These are phyloP conservation scores for Tetrax tetrax DNA, from an alignment of 2,113 vertebrate species.

Conservation along the genomic window DNA sequence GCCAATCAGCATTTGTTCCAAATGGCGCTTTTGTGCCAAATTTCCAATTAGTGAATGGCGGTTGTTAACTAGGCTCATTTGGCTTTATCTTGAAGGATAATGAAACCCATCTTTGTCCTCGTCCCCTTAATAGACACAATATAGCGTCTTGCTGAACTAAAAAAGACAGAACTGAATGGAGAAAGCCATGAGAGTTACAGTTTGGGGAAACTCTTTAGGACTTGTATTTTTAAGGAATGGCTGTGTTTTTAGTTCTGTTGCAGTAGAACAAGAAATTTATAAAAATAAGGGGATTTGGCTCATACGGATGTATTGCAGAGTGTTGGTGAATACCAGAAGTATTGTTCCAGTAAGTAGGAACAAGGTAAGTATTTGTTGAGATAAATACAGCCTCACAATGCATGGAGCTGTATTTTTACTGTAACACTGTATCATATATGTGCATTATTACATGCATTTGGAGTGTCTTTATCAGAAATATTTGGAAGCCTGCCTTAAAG, in stretches of 20 bases:
- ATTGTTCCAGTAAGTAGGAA: neutral
- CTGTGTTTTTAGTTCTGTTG: neutral
- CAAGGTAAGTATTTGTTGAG: neutral
- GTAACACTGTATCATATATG: accelerated
- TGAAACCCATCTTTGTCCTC: slow-evolving; percentile 50
- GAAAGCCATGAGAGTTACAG: neutral
- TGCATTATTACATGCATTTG: neutral
- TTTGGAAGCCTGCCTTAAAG: neutral
- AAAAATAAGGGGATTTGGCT: neutral
- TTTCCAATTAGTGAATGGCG: slow-evolving; percentile 49
- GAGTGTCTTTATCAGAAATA: neutral
- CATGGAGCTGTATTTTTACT: neutral
- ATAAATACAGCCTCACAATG: neutral
- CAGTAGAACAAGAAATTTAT: neutral
- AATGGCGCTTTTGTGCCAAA: slow-evolving; percentile 55
- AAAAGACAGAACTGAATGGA: neutral
- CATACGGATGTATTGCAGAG: neutral
- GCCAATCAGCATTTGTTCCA: slow-evolving; percentile 44
- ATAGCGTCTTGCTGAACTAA: slow-evolving; percentile 11
- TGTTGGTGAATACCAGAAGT: neutral
- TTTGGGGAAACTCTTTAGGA: neutral
- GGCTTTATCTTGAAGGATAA: slow-evolving; percentile 50
- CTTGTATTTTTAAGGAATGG: neutral
- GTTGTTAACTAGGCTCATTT: slow-evolving; percentile 38
- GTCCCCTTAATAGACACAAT: neutral